A percentile compares a stretch with the other conserved stretches of the same genome.
Conservation (phyloP, 64 coral and sea anemone species). For the Platygyra sinensis region DNA sequence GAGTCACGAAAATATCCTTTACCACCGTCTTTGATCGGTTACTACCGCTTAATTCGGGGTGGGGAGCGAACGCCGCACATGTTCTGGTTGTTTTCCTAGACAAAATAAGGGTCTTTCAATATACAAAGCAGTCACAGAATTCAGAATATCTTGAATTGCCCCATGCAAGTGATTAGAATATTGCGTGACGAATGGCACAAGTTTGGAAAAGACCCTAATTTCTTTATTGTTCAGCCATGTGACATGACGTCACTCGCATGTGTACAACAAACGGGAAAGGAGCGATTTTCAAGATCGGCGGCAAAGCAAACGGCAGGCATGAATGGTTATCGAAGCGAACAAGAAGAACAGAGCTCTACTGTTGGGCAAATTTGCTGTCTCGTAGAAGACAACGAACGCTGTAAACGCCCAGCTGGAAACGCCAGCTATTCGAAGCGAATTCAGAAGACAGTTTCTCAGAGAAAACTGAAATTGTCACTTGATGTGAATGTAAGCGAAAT, state of each 20-base stretch:
- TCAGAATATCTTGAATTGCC: too few species aligned
- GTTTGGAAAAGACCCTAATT: not conserved
- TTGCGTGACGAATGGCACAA: conserved; percentile 1
- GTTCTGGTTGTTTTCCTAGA: too few species aligned
- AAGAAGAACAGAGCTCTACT: conserved; percentile 90
- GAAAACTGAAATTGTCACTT: conserved; percentile 95
- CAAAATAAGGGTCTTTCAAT: too few species aligned
- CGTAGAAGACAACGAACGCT: conserved; percentile 92
- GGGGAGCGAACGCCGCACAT: too few species aligned
- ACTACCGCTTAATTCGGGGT: too few species aligned
- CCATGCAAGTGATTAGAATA: too few species aligned
- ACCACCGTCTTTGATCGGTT: too few species aligned
- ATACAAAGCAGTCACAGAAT: too few species aligned
- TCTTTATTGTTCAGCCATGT: conserved; percentile 29
- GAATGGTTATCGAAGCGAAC: conserved; percentile 99
- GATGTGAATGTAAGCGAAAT: conserved; percentile 84
- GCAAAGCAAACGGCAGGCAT: conserved; percentile 40
- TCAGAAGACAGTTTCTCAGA: conserved; percentile 98
- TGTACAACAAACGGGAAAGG: conserved; percentile 94
- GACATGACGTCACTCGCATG: conserved; percentile 88
- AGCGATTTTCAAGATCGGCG: conserved; percentile 93
- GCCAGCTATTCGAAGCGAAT: conserved; percentile 99
- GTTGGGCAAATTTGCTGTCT: conserved; percentile 96
- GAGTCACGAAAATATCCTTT: too few species aligned
- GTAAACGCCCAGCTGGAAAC: conserved; percentile 86